A percentile compares a stretch with the other conserved stretches of the same genome.
Conservation (phyloP, 2,888 invertebrate species). For the Pyrochroa serraticornis region DNA sequence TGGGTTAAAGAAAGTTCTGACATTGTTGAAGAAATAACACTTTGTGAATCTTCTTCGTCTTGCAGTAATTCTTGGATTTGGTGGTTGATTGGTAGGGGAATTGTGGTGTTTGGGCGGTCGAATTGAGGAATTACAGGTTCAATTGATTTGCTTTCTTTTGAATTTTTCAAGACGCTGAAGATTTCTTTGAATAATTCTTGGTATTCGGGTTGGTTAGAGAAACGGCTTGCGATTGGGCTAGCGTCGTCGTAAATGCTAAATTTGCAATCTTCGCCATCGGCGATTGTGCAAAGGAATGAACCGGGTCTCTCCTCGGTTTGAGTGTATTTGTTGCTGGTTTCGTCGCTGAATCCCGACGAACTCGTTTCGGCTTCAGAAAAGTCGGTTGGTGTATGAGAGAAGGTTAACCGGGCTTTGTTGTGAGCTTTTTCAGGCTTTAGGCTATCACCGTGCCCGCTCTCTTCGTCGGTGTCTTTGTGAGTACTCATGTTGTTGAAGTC, state of each 20-base stretch:
- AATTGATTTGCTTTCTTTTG: conserved; percentile 79
- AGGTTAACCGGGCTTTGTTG: conserved; percentile 56
- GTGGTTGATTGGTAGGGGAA: background rate
- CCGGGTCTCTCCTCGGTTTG: conserved; percentile 82
- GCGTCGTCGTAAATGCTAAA: conserved; percentile 82
- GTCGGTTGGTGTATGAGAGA: conserved; percentile 78
- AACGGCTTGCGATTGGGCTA: conserved; percentile 79
- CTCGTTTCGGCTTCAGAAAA: conserved; percentile 87
- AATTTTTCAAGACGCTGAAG: conserved; percentile 81
- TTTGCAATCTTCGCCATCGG: conserved; percentile 84
- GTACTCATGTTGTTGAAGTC: conserved; percentile 69
- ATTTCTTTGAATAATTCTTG: conserved; percentile 83
- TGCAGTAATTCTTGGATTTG: conserved; percentile 31
- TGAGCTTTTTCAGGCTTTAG: conserved; percentile 54
- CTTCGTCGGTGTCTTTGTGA: conserved; percentile 69
- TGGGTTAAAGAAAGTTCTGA: conserved; percentile 75
- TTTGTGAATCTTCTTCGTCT: conserved; percentile 72
- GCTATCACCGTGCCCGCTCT: conserved; percentile 67
- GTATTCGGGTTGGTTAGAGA: conserved; percentile 83
- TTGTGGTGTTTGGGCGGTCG: no score
- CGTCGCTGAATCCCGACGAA: conserved; percentile 82
- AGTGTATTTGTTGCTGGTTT: conserved; percentile 81
- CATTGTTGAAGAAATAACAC: conserved; percentile 76
- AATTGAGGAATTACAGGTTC: background rate
- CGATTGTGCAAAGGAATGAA: conserved; percentile 83